Base-by-base conservation (phyloP, 2,888 invertebrate species). In the Smittia aterrima region DNA sequence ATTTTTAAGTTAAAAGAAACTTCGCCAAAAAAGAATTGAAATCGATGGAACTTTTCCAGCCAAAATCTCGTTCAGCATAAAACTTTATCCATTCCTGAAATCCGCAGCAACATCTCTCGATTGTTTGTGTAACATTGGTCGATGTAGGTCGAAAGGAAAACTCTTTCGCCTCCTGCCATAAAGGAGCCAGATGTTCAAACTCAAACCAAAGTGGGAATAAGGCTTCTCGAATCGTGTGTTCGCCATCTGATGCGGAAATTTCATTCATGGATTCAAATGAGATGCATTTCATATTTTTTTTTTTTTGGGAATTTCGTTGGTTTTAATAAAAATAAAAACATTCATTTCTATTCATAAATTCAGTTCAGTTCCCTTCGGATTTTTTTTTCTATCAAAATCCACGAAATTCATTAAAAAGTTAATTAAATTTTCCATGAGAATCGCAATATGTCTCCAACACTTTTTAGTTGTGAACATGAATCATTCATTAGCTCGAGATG, bases 261-360 rank as follows among this genome's bases (percentile, higher is more conserved):
- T 47, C 47, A 47, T 47, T 47, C 47, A 47, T 47, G 47, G 16
- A 47, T 47, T 47, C 47, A 47, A 47, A 47, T 16, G 47, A 47
- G 47, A 47, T 47, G 47, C 47, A 47, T 6, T 47, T n/a, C n/a
- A n/a, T n/a, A n/a, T n/a, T n/a, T n/a, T n/a, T n/a, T n/a, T n/a
- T n/a, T n/a, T 16, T 47, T 47, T 11, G 32, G 32, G 32, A 32
- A 32, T 32, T 32, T 9, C 32, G 32, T 32, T 32, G 32, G 3
- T 32, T 32, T 32, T 32, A 32, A 32, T 32, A 32, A 6, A 32
- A 32, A n/a, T n/a, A n/a, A 32, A 32, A 9, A 32, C 4, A 32
- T 32, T 32, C 32, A 32, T 32, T 32, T 32, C 32, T 32, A 32
- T 32, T 32, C 32, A 32, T 32, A 9, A 32, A 32, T 32, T 32